A percentile compares a stretch with the other conserved stretches of the same genome.
These are phyloP conservation scores for Nomada fucata DNA, from an alignment of 2,888 invertebrate genomes.

Conservation along the genomic window DNA sequence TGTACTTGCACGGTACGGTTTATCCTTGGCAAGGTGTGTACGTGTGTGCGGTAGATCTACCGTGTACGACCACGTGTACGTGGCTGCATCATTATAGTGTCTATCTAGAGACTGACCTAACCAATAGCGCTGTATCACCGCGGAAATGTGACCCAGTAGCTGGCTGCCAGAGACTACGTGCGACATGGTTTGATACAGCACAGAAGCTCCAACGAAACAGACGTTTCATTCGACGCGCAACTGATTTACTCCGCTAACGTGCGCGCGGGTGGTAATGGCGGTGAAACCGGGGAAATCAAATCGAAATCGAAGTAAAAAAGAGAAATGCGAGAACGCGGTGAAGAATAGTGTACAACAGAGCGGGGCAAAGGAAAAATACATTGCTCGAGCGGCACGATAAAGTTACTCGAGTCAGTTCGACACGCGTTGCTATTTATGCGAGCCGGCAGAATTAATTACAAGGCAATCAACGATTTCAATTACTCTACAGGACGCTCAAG, in stretches of 20 bases:
- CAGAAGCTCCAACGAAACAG: conserved; percentile 5
- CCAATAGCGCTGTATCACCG: conserved; percentile 30
- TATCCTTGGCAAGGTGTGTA: conserved; percentile 35
- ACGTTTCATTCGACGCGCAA: conserved; percentile 8
- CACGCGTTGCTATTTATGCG: no score
- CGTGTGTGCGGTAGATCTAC: conserved; percentile 31
- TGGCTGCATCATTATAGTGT: conserved; percentile 35
- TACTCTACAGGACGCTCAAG: no score
- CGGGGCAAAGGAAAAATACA: no score
- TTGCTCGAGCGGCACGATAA: no score
- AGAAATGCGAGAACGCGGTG: conserved; percentile 1
- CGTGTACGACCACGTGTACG: conserved; percentile 11
- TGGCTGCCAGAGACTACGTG: conserved; percentile 23
- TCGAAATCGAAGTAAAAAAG: background rate
- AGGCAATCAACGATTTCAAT: no score
- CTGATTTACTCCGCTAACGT: conserved; percentile 27
- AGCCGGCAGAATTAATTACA: no score
- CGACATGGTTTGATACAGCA: conserved; percentile 16
- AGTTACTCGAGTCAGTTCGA: no score
- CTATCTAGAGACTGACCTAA: conserved; percentile 50
- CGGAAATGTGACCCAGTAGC: conserved; percentile 49
- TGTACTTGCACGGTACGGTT: conserved; percentile 49
- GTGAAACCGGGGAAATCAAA: background rate
- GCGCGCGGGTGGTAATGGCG: background rate
- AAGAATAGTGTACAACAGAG: conserved; percentile 4